These are phyloP conservation scores for Linyphia triangularis DNA, from an alignment of 2,888 invertebrate species.

Conservation along the genomic window DNA sequence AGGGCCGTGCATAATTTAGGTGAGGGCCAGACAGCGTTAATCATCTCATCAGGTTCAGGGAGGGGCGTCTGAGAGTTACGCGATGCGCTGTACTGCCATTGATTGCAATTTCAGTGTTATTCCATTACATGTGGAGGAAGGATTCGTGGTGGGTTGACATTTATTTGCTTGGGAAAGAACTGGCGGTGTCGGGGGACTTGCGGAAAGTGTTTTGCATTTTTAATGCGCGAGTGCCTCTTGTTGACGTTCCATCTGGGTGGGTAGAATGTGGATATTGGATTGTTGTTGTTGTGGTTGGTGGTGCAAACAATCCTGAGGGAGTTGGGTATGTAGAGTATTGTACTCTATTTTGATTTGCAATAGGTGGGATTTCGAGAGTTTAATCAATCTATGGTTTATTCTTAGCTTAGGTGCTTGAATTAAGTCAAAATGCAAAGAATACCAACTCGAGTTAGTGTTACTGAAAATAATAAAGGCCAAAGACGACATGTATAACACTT, in stretches of 20 bases:
- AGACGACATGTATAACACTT: no score
- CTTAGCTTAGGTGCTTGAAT: no score
- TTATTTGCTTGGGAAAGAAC: neutral
- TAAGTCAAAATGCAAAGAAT: no score
- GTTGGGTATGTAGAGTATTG: no score
- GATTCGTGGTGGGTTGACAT: neutral
- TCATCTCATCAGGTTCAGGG: constrained; percentile 38
- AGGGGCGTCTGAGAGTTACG: neutral
- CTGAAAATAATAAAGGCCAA: no score
- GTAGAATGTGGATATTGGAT: no score
- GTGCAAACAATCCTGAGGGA: no score
- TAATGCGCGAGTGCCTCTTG: neutral
- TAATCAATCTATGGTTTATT: no score
- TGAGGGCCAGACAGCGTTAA: constrained; percentile 40
- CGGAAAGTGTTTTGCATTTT: neutral
- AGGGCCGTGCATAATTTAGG: constrained; percentile 58
- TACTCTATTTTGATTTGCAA: no score
- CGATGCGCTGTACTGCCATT: neutral
- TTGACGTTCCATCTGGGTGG: neutral
- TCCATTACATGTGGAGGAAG: neutral
- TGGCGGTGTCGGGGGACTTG: neutral
- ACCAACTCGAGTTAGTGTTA: no score
- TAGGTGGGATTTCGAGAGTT: no score
- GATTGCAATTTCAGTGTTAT: constrained; percentile 23
- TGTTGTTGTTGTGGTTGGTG: no score